Conservation (phyloP, 2,113 vertebrate genomes). For the Aegithalos caudatus region DNA sequence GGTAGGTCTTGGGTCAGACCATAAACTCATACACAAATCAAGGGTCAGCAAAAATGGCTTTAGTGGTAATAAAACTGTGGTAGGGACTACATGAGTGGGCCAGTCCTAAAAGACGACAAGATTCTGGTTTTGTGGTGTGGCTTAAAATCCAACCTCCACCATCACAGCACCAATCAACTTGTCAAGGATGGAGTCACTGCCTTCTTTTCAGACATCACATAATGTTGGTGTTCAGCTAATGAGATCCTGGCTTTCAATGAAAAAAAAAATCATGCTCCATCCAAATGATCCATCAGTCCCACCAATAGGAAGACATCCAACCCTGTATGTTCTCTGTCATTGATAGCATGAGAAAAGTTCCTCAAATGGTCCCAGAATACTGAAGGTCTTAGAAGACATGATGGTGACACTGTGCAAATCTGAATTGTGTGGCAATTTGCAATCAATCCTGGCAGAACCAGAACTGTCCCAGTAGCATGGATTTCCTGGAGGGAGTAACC, state of each 20-base stretch:
- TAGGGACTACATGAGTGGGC: neutral
- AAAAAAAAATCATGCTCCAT: neutral
- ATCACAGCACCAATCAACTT: neutral
- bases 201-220: neutral
- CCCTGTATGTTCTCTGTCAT: neutral
- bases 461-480: neutral
- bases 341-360: neutral
- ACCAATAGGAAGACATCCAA: neutral
- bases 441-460: accelerated
- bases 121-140: neutral
- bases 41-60: neutral
- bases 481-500: neutral
- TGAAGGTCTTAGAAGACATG: neutral
- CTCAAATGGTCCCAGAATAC: neutral
- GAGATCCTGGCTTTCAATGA: neutral
- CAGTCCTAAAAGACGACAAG: neutral
- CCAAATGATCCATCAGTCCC: neutral
- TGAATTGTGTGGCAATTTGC: neutral
- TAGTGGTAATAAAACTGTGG: neutral
- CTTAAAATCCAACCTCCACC: neutral
- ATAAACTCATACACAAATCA: neutral
- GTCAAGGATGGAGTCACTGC: neutral
- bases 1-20: neutral
- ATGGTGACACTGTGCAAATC: neutral
- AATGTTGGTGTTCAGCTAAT: neutral